Evolutionary conservation across 2,888 invertebrate species (phyloP).

Genomic region (Ennomos fuscantarius): DNA sequence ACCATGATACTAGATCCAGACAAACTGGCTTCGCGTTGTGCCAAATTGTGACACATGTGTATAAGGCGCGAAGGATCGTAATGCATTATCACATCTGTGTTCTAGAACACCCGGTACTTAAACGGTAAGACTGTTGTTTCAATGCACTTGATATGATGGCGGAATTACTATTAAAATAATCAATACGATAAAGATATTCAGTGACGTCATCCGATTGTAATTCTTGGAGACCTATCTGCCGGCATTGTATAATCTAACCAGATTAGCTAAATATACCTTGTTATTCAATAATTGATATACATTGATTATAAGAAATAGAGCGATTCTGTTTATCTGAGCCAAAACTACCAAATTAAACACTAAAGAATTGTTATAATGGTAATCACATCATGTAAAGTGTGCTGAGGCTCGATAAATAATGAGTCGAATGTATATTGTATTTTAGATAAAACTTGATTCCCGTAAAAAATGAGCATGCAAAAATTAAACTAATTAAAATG

Average conservation of each 20-base stretch:
- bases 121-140: too few species aligned
- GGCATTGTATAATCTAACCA: constrained; percentile 17
- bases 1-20: too few species aligned
- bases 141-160: neutral
- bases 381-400: too few species aligned
- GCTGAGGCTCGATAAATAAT: too few species aligned
- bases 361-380: too few species aligned
- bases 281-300: neutral
- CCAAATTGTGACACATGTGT: too few species aligned
- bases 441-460: neutral
- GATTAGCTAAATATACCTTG: constrained; percentile 11
- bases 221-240: constrained; percentile 15
- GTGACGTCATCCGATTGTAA: constrained; percentile 14
- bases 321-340: too few species aligned
- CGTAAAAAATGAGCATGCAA: neutral
- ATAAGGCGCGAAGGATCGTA: too few species aligned
- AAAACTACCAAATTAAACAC: too few species aligned
- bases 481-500: neutral
- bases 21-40: too few species aligned
- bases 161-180: constrained; percentile 5
- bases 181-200: constrained; percentile 9
- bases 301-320: too few species aligned
- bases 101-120: neutral
- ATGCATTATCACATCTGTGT: neutral
- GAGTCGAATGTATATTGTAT: too few species aligned